A percentile compares a stretch with the other conserved stretches of the same genome.
Conservation (phyloP, 2,113 vertebrate genomes). For the Pseudopipra pipra region DNA sequence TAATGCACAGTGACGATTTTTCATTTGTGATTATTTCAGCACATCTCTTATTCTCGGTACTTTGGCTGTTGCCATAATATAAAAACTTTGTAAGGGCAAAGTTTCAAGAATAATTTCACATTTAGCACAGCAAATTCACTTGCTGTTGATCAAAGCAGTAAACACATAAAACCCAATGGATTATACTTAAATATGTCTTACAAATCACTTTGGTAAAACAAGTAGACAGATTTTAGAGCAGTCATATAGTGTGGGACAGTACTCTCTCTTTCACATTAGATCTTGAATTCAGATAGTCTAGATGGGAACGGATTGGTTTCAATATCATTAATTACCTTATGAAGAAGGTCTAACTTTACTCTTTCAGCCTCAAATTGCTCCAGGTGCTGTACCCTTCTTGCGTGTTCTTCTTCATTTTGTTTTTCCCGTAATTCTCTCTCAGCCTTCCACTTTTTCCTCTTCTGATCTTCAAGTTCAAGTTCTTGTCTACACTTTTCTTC, state of each 20-base stretch:
- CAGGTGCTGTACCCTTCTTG: slow-evolving; percentile 61
- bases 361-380: slow-evolving; percentile 79
- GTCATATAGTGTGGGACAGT: neutral
- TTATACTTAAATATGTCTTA: neutral
- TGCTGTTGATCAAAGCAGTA: neutral
- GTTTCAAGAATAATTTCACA: neutral
- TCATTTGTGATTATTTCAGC: neutral
- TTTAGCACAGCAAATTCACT: neutral
- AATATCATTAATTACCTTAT: slow-evolving; percentile 68
- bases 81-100: neutral
- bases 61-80: neutral
- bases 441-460: slow-evolving; percentile 39
- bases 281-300: neutral
- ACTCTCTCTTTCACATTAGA: neutral
- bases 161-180: neutral
- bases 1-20: neutral
- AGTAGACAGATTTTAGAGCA: neutral
- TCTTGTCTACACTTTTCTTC: slow-evolving; percentile 72
- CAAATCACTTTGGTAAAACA: neutral
- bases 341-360: slow-evolving; percentile 71
- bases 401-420: slow-evolving; percentile 67
- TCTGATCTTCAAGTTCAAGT: slow-evolving; percentile 67
- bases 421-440: slow-evolving; percentile 58
- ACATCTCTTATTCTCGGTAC: neutral
- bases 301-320: neutral